Base-by-base conservation (phyloP, 2,113 vertebrate genomes). In the Nibea albiflora region DNA sequence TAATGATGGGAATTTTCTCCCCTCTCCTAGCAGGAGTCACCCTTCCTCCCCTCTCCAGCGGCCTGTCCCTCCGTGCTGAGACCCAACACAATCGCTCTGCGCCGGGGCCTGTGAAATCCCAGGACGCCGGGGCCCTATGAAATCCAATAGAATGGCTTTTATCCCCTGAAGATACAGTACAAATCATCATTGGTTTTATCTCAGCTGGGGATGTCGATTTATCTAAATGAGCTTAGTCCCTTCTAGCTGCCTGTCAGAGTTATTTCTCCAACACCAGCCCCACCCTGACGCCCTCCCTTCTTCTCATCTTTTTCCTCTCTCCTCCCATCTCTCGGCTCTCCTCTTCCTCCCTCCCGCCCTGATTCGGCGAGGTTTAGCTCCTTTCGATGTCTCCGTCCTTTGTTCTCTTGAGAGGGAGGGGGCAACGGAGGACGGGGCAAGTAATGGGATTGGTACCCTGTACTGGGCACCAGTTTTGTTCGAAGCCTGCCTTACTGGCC, bases 131-230 rank as follows among this genome's bases (percentile, higher is more conserved):
- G 81, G 83, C 83, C 83, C 83, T 89, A 85, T 90, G 81, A 92
- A 90, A 93, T 91, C 86, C 92, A 91, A 91, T 80, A 93, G 92
- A 92, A 90, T 80, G 89, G 90, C 84, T 91, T 94, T 92, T 92
- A 92, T 93, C 87, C 89, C 92, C 92, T 61, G 85, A 96, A 98
- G 97, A 97, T 96, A 97, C 95, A 96, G 96, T 96, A 96, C 94
- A 98, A 97, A 98, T 97, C 96, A 97, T 95, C 93, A 89, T 94
- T 95, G 96, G 96, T 96, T 98, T 98, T 97, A 97, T 97, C 97
- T 97, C 97, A 96, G 97, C 95, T 95, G 96, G 96, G 95, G 94
- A 95, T 96, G 96, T 95, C 95, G 95, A 95, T 97, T 97, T 97
- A 91, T 98, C 96, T 96, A 97, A 97, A 97, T 96, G 95, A 95